Percentiles rank a stretch among this genome's conserved stretches.
Conservation (phyloP, 35 echinoderm and acorn worm species). For the Ophiothrix spiculata region DNA sequence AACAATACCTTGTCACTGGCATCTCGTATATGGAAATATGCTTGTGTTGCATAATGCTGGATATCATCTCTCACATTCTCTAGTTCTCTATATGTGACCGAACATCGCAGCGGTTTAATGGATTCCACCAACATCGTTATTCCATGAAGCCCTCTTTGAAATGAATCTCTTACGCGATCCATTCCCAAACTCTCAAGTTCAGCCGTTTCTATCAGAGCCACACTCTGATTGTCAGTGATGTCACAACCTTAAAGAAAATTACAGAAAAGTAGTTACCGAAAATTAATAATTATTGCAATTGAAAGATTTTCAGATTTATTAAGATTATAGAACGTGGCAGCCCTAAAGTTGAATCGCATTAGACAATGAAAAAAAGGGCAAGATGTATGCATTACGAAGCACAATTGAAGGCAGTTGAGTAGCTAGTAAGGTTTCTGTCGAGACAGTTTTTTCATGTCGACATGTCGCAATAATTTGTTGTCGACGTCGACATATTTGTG, state of each 20-base stretch:
- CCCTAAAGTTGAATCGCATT: too few relatives aligned
- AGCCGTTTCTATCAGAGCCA: background rate
- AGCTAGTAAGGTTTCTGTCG: too few relatives aligned
- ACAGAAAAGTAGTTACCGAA: too few relatives aligned
- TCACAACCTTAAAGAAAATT: background rate
- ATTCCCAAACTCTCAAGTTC: background rate
- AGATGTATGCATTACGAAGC: too few relatives aligned
- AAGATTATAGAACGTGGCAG: too few relatives aligned
- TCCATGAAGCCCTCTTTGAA: background rate
- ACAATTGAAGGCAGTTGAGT: too few relatives aligned
- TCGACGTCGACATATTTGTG: too few relatives aligned
- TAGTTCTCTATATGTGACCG: background rate
- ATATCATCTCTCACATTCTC: background rate
- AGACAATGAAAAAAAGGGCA: too few relatives aligned
- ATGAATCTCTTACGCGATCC: background rate
- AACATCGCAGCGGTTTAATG: background rate
- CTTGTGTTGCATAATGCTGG: background rate
- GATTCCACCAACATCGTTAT: background rate
- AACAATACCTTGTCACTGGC: background rate
- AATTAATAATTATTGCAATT: too few relatives aligned
- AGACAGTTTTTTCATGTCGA: too few relatives aligned
- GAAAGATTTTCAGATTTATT: too few relatives aligned
- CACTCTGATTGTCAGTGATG: background rate
- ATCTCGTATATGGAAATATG: background rate
- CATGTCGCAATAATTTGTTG: too few relatives aligned